These are phyloP conservation scores for Crepidodera aurea DNA, from an alignment of 2,888 invertebrate genomes.

Conservation along the genomic window DNA sequence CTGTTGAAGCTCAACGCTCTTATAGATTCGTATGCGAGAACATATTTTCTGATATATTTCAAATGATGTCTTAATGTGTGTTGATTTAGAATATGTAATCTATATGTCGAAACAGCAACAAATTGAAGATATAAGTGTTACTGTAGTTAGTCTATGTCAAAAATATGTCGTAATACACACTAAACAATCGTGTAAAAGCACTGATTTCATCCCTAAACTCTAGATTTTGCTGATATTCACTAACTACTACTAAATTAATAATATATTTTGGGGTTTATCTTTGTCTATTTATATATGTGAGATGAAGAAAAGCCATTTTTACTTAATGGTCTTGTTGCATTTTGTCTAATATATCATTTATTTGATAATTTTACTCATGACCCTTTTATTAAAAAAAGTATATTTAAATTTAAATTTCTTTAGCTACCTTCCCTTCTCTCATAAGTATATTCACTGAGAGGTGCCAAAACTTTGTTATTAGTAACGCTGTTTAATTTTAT, in stretches of 20 bases:
- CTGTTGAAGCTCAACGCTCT: conserved; percentile 25
- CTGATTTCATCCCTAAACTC: conserved; percentile 14
- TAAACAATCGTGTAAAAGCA: conserved; percentile 14
- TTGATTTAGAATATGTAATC: conserved; percentile 10
- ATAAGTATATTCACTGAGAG: no score
- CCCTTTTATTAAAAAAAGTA: no score
- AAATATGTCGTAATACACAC: conserved; percentile 5
- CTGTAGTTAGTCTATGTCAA: conserved; percentile 23
- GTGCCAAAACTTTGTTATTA: no score
- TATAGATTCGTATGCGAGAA: background rate
- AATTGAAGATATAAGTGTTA: background rate
- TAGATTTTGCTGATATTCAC: conserved; percentile 25
- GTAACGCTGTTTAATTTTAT: no score
- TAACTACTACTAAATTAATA: conserved; percentile 20
- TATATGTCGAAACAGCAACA: no score
- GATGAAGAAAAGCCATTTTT: background rate
- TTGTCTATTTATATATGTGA: background rate
- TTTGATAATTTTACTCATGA: no score
- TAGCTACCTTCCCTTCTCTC: no score
- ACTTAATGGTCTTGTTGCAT: no score
- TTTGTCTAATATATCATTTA: background rate
- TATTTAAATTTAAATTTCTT: no score
- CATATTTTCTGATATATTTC: conserved; percentile 10
- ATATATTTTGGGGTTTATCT: conserved; percentile 3
- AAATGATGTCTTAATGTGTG: conserved; percentile 6